Evolutionary conservation across 2,888 invertebrate species (phyloP).

Genomic region (Thereva unica): DNA sequence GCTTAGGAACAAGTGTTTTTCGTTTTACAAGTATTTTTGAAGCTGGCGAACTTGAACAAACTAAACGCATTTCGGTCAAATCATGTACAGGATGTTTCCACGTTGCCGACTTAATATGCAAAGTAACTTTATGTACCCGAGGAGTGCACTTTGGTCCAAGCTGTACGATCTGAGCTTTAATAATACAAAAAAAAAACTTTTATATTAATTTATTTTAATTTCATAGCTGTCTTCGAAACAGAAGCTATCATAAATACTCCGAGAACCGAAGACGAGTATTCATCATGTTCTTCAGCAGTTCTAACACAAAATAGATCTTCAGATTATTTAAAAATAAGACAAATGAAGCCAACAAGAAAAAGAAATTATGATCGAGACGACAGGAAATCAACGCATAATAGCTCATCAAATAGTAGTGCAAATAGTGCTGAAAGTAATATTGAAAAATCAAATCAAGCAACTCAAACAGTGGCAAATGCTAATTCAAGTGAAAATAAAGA

Average conservation of each 20-base stretch:
- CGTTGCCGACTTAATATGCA: slow-evolving; percentile 34
- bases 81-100: slow-evolving; percentile 34
- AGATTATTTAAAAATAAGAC: too few relatives aligned
- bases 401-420: neutral
- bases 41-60: slow-evolving; percentile 24
- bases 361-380: neutral
- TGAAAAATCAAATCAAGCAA: slow-evolving; percentile 8
- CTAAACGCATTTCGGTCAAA: slow-evolving; percentile 26
- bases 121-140: slow-evolving; percentile 57
- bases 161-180: slow-evolving; percentile 48
- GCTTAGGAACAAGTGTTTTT: slow-evolving; percentile 39
- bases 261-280: neutral
- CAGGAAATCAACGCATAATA: neutral
- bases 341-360: too few relatives aligned
- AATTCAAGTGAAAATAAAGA: slow-evolving; percentile 9
- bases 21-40: slow-evolving; percentile 34
- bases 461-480: slow-evolving; percentile 1
- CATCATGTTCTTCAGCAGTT: neutral
- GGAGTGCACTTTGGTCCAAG: slow-evolving; percentile 60
- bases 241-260: neutral
- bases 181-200: slow-evolving; percentile 44
- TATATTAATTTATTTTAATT: slow-evolving; percentile 44
- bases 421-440: slow-evolving; percentile 14
- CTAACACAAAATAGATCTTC: neutral
- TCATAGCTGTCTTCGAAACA: neutral